Base-by-base conservation (phyloP, 2,888 invertebrate genomes). In the Synanthedon andrenaeformis region DNA sequence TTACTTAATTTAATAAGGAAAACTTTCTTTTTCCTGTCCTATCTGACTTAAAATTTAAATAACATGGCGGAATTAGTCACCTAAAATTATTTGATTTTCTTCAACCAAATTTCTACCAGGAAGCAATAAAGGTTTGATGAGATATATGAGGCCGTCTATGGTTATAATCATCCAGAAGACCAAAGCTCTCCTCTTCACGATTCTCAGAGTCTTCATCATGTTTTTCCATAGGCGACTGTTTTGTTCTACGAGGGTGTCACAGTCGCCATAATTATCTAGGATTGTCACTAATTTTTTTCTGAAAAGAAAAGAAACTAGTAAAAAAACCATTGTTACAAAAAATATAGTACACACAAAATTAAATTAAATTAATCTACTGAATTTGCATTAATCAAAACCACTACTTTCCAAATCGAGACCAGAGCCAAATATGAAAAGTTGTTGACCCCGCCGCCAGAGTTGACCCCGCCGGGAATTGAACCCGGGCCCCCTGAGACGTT, bases 171-270 rank as follows among this genome's bases (percentile, higher is more conserved):
- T n/a, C 60, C 62, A 62, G 49, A 59, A 62, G 4, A 60, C 19
- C 11, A 62, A 14, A 0, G 63, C 62, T 6, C 64, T 52, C 35
- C 49, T 58, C 45, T 62, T 63, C 0, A 64, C 60, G 1, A 12
- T 48, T 11, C 41, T 56, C 48, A 67, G 52, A 0, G 56, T 53
- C 12, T 53, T 58, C 35, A 63, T 52, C 14, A 69, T 41, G 51
- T 63, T 66, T 1, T 12, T 41, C 5, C 59, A 55, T 53, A 67
- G 67, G 0, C 72, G 62, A 4, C 64, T 65, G 23, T 58, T 59
- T 11, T 57, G 59, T 3, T 54, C 56, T 0, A 62, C 59, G 2
- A 54, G 49, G 0, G 66, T 54, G 41, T 72, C 67, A 51, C 60
- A 68, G 11, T 58, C 56, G 3, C 70, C 51, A 28, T 65, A 70